A percentile compares a stretch with the other conserved stretches of the same genome.
These are phyloP conservation scores for Pyrrhosoma nymphula DNA, from an alignment of 2,888 invertebrate genomes.

Conservation along the genomic window DNA sequence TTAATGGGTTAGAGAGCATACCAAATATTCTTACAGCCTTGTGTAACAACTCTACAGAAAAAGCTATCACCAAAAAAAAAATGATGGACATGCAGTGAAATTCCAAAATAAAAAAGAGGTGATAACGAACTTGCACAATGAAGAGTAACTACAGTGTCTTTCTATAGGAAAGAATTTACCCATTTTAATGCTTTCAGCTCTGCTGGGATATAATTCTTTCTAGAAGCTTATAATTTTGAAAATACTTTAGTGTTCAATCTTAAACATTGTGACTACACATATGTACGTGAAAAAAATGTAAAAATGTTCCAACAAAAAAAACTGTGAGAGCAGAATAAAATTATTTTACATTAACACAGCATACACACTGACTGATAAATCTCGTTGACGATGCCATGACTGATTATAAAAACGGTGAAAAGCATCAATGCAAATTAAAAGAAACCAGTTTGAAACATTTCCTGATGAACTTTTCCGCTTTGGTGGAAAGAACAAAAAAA, in stretches of 20 bases:
- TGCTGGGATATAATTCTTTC: conserved; percentile 23
- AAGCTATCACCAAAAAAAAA: conserved; percentile 32
- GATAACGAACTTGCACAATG: conserved; percentile 63
- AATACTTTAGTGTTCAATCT: neutral
- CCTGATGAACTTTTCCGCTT: neutral
- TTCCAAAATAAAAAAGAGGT: neutral
- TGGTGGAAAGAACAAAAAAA: conserved; percentile 34
- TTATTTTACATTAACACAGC: neutral
- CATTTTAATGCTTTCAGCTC: conserved; percentile 28
- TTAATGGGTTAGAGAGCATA: conserved; percentile 57
- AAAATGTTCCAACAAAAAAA: conserved; percentile 11
- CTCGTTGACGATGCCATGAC: neutral
- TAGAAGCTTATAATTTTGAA: neutral
- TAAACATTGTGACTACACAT: neutral
- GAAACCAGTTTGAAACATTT: neutral
- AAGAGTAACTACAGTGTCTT: conserved; percentile 45
- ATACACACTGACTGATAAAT: neutral
- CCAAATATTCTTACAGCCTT: conserved; percentile 41
- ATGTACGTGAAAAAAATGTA: neutral
- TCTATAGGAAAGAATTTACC: conserved; percentile 21
- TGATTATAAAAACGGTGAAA: neutral
- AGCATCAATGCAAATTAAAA: neutral
- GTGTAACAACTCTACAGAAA: neutral
- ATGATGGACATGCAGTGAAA: conserved; percentile 41
- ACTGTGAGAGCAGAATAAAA: conserved; percentile 34